These are phyloP conservation scores for Megalops cyprinoides DNA, from an alignment of 2,797 vertebrate genomes.

Conservation along the genomic window DNA sequence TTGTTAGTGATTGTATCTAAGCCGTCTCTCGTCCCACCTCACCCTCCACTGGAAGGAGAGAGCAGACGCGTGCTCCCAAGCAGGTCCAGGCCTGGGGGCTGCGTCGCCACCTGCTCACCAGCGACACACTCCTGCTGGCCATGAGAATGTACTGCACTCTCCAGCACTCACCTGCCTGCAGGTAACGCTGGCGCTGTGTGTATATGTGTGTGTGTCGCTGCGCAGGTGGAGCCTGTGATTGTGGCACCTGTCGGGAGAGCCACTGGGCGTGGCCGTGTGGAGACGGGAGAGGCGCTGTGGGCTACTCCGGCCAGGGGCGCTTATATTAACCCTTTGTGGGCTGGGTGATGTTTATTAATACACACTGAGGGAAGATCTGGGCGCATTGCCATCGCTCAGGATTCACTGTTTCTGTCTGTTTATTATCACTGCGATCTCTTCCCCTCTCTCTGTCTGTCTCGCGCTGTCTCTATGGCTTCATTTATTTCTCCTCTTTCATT, in stretches of 20 bases:
- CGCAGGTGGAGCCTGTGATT: too few relatives aligned
- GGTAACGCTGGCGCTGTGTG: slow-evolving; percentile 2
- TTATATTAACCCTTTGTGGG: slow-evolving; percentile 74
- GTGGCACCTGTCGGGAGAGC: slow-evolving; percentile 59
- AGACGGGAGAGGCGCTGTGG: slow-evolving; percentile 71
- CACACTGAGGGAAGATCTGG: slow-evolving; percentile 85
- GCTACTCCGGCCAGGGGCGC: slow-evolving; percentile 84
- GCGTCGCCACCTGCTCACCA: not conserved
- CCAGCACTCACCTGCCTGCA: slow-evolving; percentile 32
- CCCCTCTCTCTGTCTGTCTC: not conserved
- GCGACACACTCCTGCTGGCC: not conserved
- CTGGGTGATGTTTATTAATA: slow-evolving; percentile 87
- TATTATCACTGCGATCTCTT: slow-evolving; percentile 49
- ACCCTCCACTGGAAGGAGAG: slow-evolving; percentile 48
- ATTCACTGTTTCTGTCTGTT: slow-evolving; percentile 71
- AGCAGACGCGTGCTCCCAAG: not conserved
- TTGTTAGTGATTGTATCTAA: slow-evolving; percentile 98
- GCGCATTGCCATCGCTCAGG: slow-evolving; percentile 84
- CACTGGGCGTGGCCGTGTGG: slow-evolving; percentile 59
- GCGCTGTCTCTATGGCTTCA: slow-evolving; percentile 42
- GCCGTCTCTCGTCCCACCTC: slow-evolving; percentile 74
- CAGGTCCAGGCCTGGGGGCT: not conserved
- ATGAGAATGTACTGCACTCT: slow-evolving; percentile 10
- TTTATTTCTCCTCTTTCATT: slow-evolving; percentile 59
- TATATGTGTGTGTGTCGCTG: too few relatives aligned